Evolutionary conservation across 2,113 vertebrate genomes (phyloP).

Genomic region (Gasterosteus aculeatus): DNA sequence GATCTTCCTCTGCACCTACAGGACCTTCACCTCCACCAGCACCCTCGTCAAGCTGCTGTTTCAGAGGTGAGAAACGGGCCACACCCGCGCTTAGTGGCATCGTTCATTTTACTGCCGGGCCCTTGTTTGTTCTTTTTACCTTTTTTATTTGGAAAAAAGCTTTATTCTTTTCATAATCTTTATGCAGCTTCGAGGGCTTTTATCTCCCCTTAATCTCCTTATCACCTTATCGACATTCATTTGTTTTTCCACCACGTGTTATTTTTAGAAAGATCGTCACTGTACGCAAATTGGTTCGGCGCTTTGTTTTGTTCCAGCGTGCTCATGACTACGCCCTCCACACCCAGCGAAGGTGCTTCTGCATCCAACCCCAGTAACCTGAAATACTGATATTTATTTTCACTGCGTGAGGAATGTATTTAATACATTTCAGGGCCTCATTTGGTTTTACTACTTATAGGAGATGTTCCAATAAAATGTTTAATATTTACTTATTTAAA

Average conservation of each 20-base stretch:
- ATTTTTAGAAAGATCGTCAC: constrained; percentile 9
- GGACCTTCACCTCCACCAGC: constrained; percentile 81
- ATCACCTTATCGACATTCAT: constrained; percentile 7
- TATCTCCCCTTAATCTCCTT: constrained; percentile 5
- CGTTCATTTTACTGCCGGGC: background rate
- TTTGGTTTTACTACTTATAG: background rate
- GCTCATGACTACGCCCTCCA: constrained; percentile 28
- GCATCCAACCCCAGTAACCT: background rate
- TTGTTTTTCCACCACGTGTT: background rate
- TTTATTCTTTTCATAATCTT: background rate
- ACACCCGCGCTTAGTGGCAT: background rate
- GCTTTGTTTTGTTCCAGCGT: constrained; percentile 13
- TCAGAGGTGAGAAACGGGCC: constrained; percentile 72
- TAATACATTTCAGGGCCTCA: no score
- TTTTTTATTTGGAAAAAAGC: no score
- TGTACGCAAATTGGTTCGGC: constrained; percentile 12
- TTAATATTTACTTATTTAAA: background rate
- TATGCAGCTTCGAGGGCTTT: background rate
- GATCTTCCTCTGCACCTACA: constrained; percentile 88
- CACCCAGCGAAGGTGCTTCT: constrained; percentile 11
- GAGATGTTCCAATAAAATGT: background rate
- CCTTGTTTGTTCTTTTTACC: no score
- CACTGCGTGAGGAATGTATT: background rate
- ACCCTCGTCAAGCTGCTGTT: constrained; percentile 84
- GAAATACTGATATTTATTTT: constrained; percentile 2